Conservation (phyloP, 2,113 vertebrate genomes). For the Anarhynchus alexandrinus region DNA sequence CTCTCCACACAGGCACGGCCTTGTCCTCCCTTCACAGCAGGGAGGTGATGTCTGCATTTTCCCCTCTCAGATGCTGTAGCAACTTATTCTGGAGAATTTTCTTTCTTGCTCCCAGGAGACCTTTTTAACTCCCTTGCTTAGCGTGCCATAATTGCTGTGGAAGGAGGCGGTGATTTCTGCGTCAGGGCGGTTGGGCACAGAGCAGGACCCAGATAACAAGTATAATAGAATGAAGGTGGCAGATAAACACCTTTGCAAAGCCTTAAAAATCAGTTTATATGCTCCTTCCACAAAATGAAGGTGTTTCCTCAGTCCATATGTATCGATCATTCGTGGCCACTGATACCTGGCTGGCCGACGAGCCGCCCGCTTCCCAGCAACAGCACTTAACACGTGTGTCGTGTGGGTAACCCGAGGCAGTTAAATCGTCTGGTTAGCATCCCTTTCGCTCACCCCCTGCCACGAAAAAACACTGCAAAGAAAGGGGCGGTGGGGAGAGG, state of each 20-base stretch:
- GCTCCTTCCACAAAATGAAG: background rate
- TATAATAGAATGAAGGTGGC: background rate
- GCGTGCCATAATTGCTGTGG: background rate
- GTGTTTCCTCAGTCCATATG: background rate
- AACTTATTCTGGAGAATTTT: background rate
- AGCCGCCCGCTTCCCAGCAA: background rate
- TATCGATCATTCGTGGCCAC: fast-evolving
- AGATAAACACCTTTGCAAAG: background rate
- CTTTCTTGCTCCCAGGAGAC: background rate
- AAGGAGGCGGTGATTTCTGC: background rate
- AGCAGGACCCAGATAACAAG: background rate
- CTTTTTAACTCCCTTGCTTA: background rate
- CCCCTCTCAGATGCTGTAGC: background rate
- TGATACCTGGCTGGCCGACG: background rate
- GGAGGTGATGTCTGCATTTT: background rate
- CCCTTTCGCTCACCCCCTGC: background rate
- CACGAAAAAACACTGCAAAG: conserved; percentile 9
- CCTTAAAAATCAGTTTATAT: background rate
- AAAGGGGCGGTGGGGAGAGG: background rate
- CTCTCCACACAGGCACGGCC: background rate
- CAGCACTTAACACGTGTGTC: background rate
- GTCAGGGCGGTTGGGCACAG: background rate
- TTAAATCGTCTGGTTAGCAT: conserved; percentile 9
- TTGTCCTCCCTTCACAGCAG: background rate
- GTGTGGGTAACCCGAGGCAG: background rate